Base-by-base conservation (phyloP, 2,888 invertebrate genomes). In the Dasysyrphus albostriatus region DNA sequence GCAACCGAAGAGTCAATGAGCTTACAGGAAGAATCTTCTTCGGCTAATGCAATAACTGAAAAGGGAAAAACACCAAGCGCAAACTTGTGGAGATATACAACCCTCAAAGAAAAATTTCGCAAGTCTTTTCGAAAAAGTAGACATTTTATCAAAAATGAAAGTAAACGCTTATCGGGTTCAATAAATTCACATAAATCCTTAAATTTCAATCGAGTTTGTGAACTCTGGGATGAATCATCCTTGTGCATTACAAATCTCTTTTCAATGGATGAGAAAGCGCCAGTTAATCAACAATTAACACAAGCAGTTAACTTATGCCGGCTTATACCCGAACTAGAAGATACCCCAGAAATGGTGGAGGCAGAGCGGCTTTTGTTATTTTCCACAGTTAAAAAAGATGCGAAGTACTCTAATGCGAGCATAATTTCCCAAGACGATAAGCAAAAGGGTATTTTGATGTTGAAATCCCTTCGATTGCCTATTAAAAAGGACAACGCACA, bases 311-410 rank as follows among this genome's bases (percentile, higher is more conserved):
- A 89, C 16, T 90, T 93, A 29, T 94, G 94, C 79, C 91, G 92
- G 1, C 91, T 91, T 37, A 90, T 92, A 88, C 93, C 93, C 9
- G 93, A 93, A 84, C 92, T 94, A 81, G 91, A 92, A 67, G 91
- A 90, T 12, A 93, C 94, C n/a, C 88, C 90, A 0, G 94, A 94
- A 89, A 93, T 94, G 90, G 92, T 94, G 0, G 94, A 94, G 88
- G 94, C 93, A 0, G 94, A 94, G 88, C 91, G 93, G 3, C 90
- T 93, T 24, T 88, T 94, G 9, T 89, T 94, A 3, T 90, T 93
- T 79, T 93, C 94, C 6, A 88, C 90, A 3, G 76, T 93, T 19
- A 90, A 90, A 39, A 89, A 83, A 6, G 78, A 87, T 24, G 58
- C 32, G 0, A 73, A 75, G 51, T 84, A 83, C 29, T 44, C 72